phyloP scores from a whole-genome alignment of 2,113 vertebrate genomes.

The Oryzias javanicus region DNA sequence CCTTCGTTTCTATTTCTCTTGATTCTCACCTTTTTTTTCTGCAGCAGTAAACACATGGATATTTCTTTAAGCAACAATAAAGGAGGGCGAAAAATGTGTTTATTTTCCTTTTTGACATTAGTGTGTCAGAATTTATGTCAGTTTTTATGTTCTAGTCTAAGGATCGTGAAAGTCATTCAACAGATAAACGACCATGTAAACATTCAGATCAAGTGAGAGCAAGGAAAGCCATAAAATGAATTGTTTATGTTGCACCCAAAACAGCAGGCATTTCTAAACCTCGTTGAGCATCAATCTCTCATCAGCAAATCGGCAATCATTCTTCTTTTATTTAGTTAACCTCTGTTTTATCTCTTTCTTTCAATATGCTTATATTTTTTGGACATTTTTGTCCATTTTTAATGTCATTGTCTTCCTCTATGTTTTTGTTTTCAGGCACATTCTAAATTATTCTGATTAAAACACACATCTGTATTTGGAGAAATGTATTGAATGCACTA shows the following conservation, averaged over 20 bases:
- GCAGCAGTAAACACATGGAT: not conserved
- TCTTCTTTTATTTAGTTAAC: slow-evolving; percentile 1
- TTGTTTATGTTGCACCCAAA: slow-evolving; percentile 8
- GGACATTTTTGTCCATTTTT: slow-evolving; percentile 11
- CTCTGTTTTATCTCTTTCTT: not conserved
- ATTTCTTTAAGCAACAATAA: not conserved
- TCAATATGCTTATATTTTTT: not conserved
- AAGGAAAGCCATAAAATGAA: slow-evolving; percentile 45
- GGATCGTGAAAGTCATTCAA: slow-evolving; percentile 55
- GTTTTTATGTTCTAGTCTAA: slow-evolving; percentile 38
- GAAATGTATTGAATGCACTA: slow-evolving; percentile 31
- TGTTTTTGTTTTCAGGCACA: slow-evolving; percentile 9
- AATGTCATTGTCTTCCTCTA: not conserved
- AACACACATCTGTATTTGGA: too few species aligned
- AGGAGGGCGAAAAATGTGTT: not conserved
- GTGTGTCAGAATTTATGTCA: slow-evolving; percentile 33
- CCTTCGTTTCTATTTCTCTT: slow-evolving; percentile 7
- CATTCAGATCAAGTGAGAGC: slow-evolving; percentile 36
- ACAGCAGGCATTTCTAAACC: slow-evolving; percentile 29
- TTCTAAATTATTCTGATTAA: too few species aligned
- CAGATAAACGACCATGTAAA: slow-evolving; percentile 49
- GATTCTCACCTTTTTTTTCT: slow-evolving; percentile 5
- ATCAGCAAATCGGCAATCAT: not conserved
- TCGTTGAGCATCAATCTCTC: not conserved
- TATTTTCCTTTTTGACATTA: slow-evolving; percentile 30